A percentile compares a stretch with the other conserved stretches of the same genome.
Evolutionary conservation across 2,888 invertebrate genomes (phyloP).

Genomic region (Thymelicus acteon): DNA sequence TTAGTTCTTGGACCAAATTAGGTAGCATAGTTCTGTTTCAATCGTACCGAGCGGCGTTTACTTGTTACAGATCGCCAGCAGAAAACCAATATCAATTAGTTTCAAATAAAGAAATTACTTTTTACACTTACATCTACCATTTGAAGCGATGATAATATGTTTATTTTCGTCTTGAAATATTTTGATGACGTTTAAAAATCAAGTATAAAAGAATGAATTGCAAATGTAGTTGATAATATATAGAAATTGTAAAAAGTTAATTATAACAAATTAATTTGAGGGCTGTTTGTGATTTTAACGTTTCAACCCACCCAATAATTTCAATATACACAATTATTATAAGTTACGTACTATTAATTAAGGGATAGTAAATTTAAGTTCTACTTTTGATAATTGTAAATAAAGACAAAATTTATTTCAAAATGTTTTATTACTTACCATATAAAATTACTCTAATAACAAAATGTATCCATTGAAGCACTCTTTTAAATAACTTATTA

Average conservation of each 20-base stretch:
- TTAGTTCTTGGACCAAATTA: conserved; percentile 5
- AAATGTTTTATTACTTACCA: conserved; percentile 65
- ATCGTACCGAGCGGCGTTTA: conserved; percentile 3
- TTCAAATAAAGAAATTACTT: too few species aligned
- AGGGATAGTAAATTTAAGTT: conserved; percentile 57
- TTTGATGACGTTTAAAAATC: background rate
- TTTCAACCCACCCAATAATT: conserved; percentile 70
- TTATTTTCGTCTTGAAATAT: background rate
- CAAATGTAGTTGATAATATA: background rate
- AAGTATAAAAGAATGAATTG: background rate
- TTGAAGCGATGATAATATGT: background rate
- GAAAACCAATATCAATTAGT: background rate
- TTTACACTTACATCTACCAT: too few species aligned
- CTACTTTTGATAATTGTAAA: conserved; percentile 67
- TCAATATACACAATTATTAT: conserved; percentile 59
- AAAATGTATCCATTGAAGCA: conserved; percentile 46
- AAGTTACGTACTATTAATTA: conserved; percentile 50
- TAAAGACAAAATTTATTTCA: conserved; percentile 71
- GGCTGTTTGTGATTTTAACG: conserved; percentile 67
- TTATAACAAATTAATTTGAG: conserved; percentile 42
- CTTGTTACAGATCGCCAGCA: conserved; percentile 3
- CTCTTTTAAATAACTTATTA: conserved; percentile 47
- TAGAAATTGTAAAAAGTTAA: conserved; percentile 16
- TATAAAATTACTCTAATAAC: conserved; percentile 66
- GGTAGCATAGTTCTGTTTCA: conserved; percentile 4